phyloP scores from a whole-genome alignment of 2,113 vertebrate species.

The Limnothrissa miodon region DNA sequence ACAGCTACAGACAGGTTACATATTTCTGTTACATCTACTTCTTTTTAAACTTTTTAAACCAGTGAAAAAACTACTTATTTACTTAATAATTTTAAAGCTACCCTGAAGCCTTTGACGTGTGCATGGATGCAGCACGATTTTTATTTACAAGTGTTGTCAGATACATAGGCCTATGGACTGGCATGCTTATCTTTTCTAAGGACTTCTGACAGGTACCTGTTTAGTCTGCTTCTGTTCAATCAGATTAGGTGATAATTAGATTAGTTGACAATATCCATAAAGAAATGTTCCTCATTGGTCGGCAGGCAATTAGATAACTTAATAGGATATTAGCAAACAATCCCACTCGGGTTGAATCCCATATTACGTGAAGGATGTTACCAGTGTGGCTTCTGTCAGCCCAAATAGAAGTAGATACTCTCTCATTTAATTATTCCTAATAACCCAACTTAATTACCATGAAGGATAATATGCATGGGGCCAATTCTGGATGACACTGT shows the following conservation, averaged over 20 bases:
- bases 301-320: constrained; percentile 51
- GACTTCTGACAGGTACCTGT: constrained; percentile 27
- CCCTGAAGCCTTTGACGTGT: neutral
- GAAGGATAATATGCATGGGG: constrained; percentile 34
- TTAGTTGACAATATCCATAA: constrained; percentile 53
- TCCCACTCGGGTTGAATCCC: constrained; percentile 28
- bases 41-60: neutral
- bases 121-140: constrained; percentile 20
- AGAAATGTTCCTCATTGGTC: constrained; percentile 48
- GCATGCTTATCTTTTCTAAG: constrained; percentile 18
- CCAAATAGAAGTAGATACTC: constrained; percentile 38
- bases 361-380: constrained; percentile 39
- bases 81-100: constrained; percentile 21
- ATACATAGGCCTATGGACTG: constrained; percentile 36
- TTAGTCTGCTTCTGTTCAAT: constrained; percentile 50
- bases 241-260: constrained; percentile 60
- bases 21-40: neutral
- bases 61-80: constrained; percentile 10
- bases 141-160: constrained; percentile 43
- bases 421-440: constrained; percentile 47
- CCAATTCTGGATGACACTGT: constrained; percentile 36
- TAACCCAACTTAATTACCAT: constrained; percentile 46
- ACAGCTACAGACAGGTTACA: neutral
- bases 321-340: constrained; percentile 42
- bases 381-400: constrained; percentile 39